Base-by-base conservation (phyloP, 2,113 vertebrate genomes). In the Megaceryle maxima region DNA sequence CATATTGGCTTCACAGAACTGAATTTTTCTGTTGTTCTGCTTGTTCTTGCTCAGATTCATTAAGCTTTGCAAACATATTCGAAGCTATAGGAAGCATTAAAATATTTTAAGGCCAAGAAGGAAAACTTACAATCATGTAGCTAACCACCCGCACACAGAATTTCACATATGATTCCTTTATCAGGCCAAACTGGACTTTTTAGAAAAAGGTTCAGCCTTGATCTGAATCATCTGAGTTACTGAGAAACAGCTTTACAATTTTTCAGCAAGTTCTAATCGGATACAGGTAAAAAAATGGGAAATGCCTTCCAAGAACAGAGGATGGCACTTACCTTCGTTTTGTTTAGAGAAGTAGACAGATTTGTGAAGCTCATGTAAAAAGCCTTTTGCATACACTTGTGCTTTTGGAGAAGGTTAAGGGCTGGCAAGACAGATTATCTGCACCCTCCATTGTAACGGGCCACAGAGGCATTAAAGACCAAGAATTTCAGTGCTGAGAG, bases 151-250 rank as follows among this genome's bases (percentile, higher is more conserved):
- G 5, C 19, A 48, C 25, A 3, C 14, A 35, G 18, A 37, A 53
- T 39, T 44, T 53, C 57, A 57, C 1, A 1, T 7, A 9, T 1
- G 10, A 72, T 51, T 75, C 39, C 37, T 2, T 0, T 13, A 15
- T 44, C 75, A 37, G 46, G 14, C 14, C 66, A 74, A 56, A 66
- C 8, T 8, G 7, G 37, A 37, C 37, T 37, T 37, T 37, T 37
- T 37, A 37, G 37, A 37, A 41, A 75, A 66, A 78, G 7, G 7
- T 24, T 69, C 11, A 16, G 41, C 21, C 72, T 75, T 53, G 13
- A 43, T 50, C 43, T 53, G 29, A 83, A 63, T 55, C 35, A 85
- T 10, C 29, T 31, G 22, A n/a, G 21, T 51, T 20, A 20, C 0
- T 10, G 22, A 60, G 21, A 86, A 75, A 60, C 4, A 5, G 24